These are phyloP conservation scores for Taxidea taxus DNA, from an alignment of 2,113 vertebrate species.

Conservation along the genomic window DNA sequence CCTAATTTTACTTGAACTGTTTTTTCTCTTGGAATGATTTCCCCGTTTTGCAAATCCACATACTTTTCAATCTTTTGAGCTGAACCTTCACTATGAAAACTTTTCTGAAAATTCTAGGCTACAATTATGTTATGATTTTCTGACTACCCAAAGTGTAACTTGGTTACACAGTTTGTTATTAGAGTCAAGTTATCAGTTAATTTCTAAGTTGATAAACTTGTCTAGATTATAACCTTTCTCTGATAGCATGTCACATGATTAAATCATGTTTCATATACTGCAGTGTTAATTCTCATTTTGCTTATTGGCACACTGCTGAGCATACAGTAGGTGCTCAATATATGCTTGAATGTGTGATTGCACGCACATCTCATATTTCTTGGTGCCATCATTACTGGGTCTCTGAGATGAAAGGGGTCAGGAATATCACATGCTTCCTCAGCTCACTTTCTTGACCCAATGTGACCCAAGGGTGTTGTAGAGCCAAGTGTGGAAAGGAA, in stretches of 20 bases:
- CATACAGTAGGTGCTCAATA: background rate
- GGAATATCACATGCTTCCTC: conserved; percentile 57
- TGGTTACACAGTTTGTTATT: background rate
- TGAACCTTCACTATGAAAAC: background rate
- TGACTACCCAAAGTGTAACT: background rate
- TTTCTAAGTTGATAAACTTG: background rate
- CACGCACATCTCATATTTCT: background rate
- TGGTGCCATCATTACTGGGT: conserved; percentile 39
- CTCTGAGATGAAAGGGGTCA: conserved; percentile 71
- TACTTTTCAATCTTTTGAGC: background rate
- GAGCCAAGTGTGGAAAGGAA: conserved; percentile 75
- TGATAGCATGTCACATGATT: background rate
- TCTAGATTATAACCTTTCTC: background rate
- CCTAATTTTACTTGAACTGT: background rate
- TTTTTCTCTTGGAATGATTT: background rate
- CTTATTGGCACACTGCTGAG: background rate
- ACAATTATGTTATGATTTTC: background rate
- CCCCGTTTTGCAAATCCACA: background rate
- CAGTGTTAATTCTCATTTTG: background rate
- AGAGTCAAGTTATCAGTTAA: background rate
- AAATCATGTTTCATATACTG: background rate
- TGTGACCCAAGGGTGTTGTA: conserved; percentile 67
- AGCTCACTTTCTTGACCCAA: conserved; percentile 70
- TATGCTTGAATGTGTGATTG: background rate
- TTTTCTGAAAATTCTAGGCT: background rate